Base-by-base conservation (phyloP, 2,113 vertebrate species). In the Tangachromis dhanisi region DNA sequence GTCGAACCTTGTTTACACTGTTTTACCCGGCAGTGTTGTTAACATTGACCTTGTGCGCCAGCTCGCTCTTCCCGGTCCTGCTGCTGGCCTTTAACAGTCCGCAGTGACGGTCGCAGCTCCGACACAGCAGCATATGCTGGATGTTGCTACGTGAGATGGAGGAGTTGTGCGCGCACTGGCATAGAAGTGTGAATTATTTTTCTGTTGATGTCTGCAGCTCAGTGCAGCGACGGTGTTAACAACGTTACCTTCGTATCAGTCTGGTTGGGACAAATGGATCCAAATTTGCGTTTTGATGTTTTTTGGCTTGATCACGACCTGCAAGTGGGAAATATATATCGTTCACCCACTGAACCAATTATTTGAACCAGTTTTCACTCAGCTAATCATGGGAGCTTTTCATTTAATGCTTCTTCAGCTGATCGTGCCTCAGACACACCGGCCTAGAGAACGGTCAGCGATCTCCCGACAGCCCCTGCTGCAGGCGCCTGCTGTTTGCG, bases 321-420 rank as follows among this genome's bases (percentile, higher is more conserved):
- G n/a, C 2, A 14, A 40, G 10, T 35, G 17, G 10, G 33, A 38
- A 40, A 2, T 19, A 19, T 9, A 19, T 0, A 33, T 61, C 2
- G 1, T 0, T 61, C 33, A 61, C 9, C 16, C 29, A 61, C 57
- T 61, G 57, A 61, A 61, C 57, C 57, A 61, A 7, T 61, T 61
- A 61, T 1, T 7, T 17, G 0, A 63, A 33, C 29, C 59, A 1
- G 63, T 40, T 68, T 68, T 68, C 35, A 68, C 35, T 21, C n/a
- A 9, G 35, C 1, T 35, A 21, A 68, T 38, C 35, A 24, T 3
- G 7, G 35, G 19, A 68, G 63, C 63, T 21, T 68, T 68, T 68
- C 63, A 68, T 68, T 24, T 14, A 42, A 21, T 71, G n/a, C 19
- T 40, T 24, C 35, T 68, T 68, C 12, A 42, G n/a, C 66, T 71